These are phyloP conservation scores for Lepisosteus osseus DNA, from an alignment of 2,113 vertebrate species.

Conservation along the genomic window DNA sequence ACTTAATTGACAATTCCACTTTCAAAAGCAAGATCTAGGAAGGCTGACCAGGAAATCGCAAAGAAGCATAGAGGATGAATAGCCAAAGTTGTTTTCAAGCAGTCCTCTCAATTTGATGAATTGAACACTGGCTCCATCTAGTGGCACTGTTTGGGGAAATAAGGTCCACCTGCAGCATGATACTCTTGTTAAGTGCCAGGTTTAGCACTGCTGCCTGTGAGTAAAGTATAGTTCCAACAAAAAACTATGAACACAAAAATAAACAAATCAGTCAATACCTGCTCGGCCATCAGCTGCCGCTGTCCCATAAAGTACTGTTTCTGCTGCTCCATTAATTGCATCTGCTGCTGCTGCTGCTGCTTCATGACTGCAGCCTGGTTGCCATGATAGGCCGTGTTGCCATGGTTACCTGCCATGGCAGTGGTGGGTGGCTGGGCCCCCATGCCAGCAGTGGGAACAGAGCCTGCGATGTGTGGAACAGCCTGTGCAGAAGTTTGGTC, in stretches of 20 bases:
- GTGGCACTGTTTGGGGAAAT: not conserved
- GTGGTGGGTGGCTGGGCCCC: slow-evolving; percentile 62
- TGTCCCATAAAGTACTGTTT: slow-evolving; percentile 78
- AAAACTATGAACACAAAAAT: too few species aligned
- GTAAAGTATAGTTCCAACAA: too few species aligned
- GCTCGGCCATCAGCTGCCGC: slow-evolving; percentile 81
- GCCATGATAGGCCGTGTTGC: slow-evolving; percentile 71
- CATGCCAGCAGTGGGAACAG: slow-evolving; percentile 64
- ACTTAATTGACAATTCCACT: too few species aligned
- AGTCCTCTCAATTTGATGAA: too few species aligned
- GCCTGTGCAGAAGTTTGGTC: slow-evolving; percentile 74
- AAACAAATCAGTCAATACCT: slow-evolving; percentile 61
- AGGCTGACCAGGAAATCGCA: too few species aligned
- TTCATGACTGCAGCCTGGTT: slow-evolving; percentile 76
- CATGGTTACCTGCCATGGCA: slow-evolving; percentile 71
- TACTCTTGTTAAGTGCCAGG: not conserved
- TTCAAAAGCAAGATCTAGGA: too few species aligned
- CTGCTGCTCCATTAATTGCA: slow-evolving; percentile 79
- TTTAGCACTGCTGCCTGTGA: not conserved
- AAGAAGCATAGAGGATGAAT: too few species aligned
- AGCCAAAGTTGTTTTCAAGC: too few species aligned
- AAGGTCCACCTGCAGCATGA: too few species aligned
- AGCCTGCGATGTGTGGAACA: slow-evolving; percentile 65
- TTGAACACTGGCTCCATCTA: not conserved
- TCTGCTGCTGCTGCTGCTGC: slow-evolving; percentile 78